Base-by-base conservation (phyloP, 2,797 vertebrate genomes). In the Esox lucius region DNA sequence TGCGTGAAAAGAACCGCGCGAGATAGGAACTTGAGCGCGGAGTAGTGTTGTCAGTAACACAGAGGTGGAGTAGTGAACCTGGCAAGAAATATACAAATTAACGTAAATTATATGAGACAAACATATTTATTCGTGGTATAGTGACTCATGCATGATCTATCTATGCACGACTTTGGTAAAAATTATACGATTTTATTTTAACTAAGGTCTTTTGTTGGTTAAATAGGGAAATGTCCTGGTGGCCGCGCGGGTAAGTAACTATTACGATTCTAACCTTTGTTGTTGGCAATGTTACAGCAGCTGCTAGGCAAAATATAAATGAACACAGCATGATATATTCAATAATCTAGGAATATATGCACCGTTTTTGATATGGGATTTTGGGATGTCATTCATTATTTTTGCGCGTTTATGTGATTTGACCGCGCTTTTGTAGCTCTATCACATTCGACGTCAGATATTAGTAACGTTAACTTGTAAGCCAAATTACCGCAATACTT, bases 21-120 rank as follows among this genome's bases (percentile, higher is more conserved):
- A 94, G 93, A 93, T 93, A 93, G 91, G 79, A 94, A 93, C 64
- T 76, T 67, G 83, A 91, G 91, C 91, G 93, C 91, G 90, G 85
- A 91, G 73, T 71, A 84, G 85, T 70, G 8, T 16, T 51, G 26
- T 26, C 48, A 70, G 68, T 24, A 24, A 28, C 7, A 19, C 35
- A 6, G 31, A 39, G 69, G 11, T 46, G 42, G 17, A 68, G 26
- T 49, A 19, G 5, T 24, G 2, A 70, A 22, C n/a, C 13, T 26
- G 15, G 4, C n/a, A 6, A 46, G n/a, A 15, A 46, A 24, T 22
- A 1, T 26, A 24, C 3, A 48, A 3, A 39, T 67, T 5, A 19
- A 39, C 51, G 28, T 68, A 56, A 17, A 71, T 64, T 35, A 13
- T 19, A 0, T 26, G 35, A 69, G n/a, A 35, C 48, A 35, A 26